A percentile compares a stretch with the other conserved stretches of the same genome.
Evolutionary conservation across 2,888 invertebrate genomes (phyloP).

Genomic region (Phyllotreta cruciferae): DNA sequence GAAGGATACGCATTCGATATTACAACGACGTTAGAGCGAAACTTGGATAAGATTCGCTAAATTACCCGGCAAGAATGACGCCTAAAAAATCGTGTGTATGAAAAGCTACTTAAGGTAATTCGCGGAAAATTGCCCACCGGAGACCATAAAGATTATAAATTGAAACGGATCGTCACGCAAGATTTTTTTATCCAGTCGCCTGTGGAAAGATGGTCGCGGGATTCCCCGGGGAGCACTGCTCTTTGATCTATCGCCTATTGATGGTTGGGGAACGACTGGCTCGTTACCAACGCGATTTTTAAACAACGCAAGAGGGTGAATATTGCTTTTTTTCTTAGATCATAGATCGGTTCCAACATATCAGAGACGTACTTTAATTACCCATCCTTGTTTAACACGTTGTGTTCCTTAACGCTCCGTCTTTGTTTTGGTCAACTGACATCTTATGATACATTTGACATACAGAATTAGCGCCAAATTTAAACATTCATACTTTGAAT

Average conservation of each 20-base stretch:
- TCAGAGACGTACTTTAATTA: no score
- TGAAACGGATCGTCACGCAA: constrained; percentile 25
- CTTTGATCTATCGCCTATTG: constrained; percentile 26
- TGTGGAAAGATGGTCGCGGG: background rate
- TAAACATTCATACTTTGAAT: no score
- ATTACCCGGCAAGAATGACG: background rate
- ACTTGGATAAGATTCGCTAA: constrained; percentile 1
- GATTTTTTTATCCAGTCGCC: constrained; percentile 12
- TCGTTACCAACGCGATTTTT: constrained; percentile 2
- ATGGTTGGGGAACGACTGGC: background rate
- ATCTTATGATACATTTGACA: no score
- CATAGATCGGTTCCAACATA: background rate
- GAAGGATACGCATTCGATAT: constrained; percentile 20
- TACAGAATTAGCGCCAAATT: no score
- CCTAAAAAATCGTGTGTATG: background rate
- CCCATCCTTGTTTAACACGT: no score
- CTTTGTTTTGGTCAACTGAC: no score
- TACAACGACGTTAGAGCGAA: constrained; percentile 16
- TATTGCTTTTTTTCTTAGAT: background rate
- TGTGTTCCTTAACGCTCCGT: no score
- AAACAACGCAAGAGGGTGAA: constrained; percentile 1
- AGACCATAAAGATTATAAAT: constrained; percentile 25
- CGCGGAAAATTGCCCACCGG: constrained; percentile 3
- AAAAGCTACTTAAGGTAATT: constrained; percentile 23
- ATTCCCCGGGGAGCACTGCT: constrained; percentile 7